A percentile compares a stretch with the other conserved stretches of the same genome.
These are phyloP conservation scores for Parnassius glacialis DNA, from an alignment of 2,888 invertebrate genomes.

Conservation along the genomic window DNA sequence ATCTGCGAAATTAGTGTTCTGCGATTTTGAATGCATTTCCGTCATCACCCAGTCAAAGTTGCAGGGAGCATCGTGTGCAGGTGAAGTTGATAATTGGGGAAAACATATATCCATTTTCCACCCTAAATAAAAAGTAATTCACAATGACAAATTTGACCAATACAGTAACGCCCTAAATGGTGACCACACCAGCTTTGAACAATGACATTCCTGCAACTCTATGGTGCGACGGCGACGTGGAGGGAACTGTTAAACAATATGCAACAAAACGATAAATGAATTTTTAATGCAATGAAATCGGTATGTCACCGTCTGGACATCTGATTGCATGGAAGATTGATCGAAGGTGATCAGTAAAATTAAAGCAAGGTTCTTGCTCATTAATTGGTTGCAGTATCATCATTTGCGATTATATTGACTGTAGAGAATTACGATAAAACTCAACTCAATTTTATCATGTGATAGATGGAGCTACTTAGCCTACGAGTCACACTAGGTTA, in stretches of 20 bases:
- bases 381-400: slow-evolving; percentile 26
- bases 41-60: no score
- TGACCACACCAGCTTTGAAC: background rate
- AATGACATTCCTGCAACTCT: slow-evolving; percentile 21
- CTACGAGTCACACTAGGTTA: no score
- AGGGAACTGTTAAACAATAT: slow-evolving; percentile 15
- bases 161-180: no score
- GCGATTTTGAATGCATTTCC: no score
- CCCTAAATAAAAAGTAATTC: no score
- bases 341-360: slow-evolving; percentile 17
- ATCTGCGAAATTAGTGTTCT: no score
- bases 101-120: no score
- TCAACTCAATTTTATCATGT: no score
- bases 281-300: slow-evolving; percentile 11
- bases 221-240: slow-evolving; percentile 14
- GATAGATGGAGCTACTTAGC: no score
- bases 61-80: no score
- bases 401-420: slow-evolving; percentile 12
- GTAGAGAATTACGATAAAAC: background rate
- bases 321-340: slow-evolving; percentile 15
- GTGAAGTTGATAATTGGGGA: no score
- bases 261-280: slow-evolving; percentile 16
- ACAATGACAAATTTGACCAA: no score
- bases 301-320: slow-evolving; percentile 16
- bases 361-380: background rate